Base-by-base conservation (phyloP, 2,888 invertebrate genomes). In the Diogma glabrata region DNA sequence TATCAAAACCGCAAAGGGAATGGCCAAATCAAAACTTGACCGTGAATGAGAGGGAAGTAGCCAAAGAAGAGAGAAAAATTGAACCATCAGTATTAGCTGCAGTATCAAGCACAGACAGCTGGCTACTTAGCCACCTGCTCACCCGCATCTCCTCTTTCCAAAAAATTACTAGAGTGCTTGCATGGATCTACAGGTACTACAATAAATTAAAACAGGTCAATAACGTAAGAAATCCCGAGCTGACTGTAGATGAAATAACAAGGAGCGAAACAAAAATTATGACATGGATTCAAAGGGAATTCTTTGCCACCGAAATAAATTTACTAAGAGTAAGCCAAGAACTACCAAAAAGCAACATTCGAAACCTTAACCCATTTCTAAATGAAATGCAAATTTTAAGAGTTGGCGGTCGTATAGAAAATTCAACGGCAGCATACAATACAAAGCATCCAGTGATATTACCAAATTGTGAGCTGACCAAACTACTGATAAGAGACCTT, bases 401-500 rank as follows among this genome's bases (percentile, higher is more conserved):
- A 9, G 16, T 36, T 36, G 36, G 36, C 9, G 36, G 16, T 36
- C 36, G 36, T 17, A 14, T 36, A 6, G 16, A 14, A 14, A 38
- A 38, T 38, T 38, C 36, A 36, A 38, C 38, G 6, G 36, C 16
- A 36, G 2, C 16, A 3, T 38, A 38, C 10, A 19, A 38, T 7
- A 38, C 16, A 8, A 38, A 38, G 16, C 38, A 38, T 38, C 38
- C 38, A 38, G 38, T 38, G 2, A 38, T 38, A 38, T 38, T 38
- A 7, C 16, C 38, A 5, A 38, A 38, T 9, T 38, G 38, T 3
- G 38, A 36, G 6, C 36, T 36, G 17, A 14, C 36, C 36, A 36
- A 36, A 9, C 5, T 36, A 14, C 36, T 36, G 10, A 36, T 36
- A 8, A 9, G 36, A 14, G 36, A 36, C 12, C 36, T 36, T 33